Evolutionary conservation across 2,797 vertebrate genomes (phyloP).

Genomic region (Sebastes steindachneri): DNA sequence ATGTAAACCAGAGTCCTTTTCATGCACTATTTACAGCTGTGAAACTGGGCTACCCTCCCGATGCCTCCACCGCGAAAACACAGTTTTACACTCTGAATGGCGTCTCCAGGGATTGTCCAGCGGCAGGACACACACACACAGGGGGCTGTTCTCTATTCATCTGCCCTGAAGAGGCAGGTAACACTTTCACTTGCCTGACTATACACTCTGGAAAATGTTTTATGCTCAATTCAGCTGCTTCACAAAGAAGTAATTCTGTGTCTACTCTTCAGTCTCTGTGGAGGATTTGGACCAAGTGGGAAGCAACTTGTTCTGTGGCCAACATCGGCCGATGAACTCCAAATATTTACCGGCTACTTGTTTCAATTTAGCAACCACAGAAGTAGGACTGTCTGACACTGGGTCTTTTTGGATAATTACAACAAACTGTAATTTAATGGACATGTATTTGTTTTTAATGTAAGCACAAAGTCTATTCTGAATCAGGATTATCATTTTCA

Average conservation of each 20-base stretch:
- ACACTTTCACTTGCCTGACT: conserved; percentile 20
- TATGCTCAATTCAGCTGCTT: conserved; percentile 1
- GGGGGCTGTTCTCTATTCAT: conserved; percentile 18
- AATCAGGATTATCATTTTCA: neutral
- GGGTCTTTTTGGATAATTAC: neutral
- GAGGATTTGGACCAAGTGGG: neutral
- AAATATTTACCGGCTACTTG: conserved; percentile 35
- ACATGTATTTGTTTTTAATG: neutral
- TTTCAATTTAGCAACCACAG: neutral
- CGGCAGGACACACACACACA: conserved; percentile 12
- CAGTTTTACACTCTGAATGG: conserved; percentile 55
- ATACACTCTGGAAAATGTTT: conserved; percentile 17
- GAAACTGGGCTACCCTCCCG: conserved; percentile 68
- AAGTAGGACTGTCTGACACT: neutral
- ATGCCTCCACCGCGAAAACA: conserved; percentile 39
- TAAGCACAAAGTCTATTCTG: neutral
- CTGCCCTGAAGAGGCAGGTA: conserved; percentile 12
- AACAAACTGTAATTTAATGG: neutral
- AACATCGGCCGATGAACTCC: neutral
- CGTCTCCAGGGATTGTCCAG: conserved; percentile 56
- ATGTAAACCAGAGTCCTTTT: conserved; percentile 62
- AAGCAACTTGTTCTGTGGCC: neutral
- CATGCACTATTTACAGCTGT: conserved; percentile 75
- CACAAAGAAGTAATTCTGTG: conserved; percentile 18
- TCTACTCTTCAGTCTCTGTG: conserved; percentile 14